These are phyloP conservation scores for Coecobrya sp. DNA, from an alignment of 2,888 invertebrate genomes.

Conservation along the genomic window DNA sequence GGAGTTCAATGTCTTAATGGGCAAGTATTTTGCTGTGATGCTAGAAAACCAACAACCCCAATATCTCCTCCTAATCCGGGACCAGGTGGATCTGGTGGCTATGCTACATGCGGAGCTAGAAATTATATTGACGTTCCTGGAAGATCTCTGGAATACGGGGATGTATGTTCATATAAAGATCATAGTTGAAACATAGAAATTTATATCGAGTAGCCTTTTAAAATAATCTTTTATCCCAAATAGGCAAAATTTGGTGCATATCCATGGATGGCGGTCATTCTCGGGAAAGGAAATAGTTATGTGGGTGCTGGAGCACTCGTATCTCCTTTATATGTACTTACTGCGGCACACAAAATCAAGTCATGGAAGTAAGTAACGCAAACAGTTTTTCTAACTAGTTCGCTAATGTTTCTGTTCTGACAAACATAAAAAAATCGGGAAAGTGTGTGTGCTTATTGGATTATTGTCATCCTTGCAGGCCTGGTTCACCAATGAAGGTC, in stretches of 20 bases:
- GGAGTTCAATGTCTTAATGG: conserved; percentile 83
- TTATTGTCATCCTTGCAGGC: conserved; percentile 59
- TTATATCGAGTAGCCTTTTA: conserved; percentile 83
- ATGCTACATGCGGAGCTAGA: conserved; percentile 82
- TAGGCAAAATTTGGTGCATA: conserved; percentile 91
- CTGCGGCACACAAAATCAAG: conserved; percentile 92
- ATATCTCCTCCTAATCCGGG: conserved; percentile 55
- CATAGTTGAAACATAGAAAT: neutral
- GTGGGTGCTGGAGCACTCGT: conserved; percentile 93
- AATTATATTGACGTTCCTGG: conserved; percentile 82
- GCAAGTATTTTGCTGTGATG: conserved; percentile 84
- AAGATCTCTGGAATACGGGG: conserved; percentile 83
- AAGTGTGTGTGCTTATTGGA: too few relatives aligned
- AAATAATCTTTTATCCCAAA: neutral
- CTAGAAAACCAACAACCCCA: neutral
- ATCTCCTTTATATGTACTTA: conserved; percentile 91
- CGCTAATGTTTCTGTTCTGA: too few relatives aligned
- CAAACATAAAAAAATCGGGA: too few relatives aligned
- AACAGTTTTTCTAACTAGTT: too few relatives aligned
- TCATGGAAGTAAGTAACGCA: conserved; percentile 87
- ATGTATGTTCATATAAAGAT: conserved; percentile 68
- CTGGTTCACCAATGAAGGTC: conserved; percentile 89
- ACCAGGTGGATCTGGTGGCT: conserved; percentile 64
- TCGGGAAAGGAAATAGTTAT: conserved; percentile 90
- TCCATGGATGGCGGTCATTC: conserved; percentile 92